Evolutionary conservation across 1,140 invertebrate species (phyloP).

Genomic region (Orius insidiosus): DNA sequence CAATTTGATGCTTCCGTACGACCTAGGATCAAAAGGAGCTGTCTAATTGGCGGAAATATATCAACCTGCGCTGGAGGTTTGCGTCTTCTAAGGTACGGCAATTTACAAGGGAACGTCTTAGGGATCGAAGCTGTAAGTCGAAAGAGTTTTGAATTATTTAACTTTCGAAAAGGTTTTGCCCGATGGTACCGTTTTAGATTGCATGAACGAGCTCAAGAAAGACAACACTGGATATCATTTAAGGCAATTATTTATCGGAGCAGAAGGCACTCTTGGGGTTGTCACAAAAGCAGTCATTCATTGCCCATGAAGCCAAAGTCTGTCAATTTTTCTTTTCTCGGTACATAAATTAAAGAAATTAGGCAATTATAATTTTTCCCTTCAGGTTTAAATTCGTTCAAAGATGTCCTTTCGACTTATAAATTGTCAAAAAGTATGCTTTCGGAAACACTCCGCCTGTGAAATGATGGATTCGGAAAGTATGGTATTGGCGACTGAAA

Average conservation of each 20-base stretch:
- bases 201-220: conserved; percentile 26
- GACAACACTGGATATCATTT: conserved; percentile 46
- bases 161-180: conserved; percentile 1
- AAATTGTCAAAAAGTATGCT: conserved; percentile 52
- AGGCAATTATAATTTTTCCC: conserved; percentile 7
- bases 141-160: too few species aligned
- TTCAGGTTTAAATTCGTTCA: conserved; percentile 54
- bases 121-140: conserved; percentile 74
- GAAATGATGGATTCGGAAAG: conserved; percentile 72
- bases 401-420: conserved; percentile 57
- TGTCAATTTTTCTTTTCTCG: conserved; percentile 72
- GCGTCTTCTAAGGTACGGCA: conserved; percentile 82
- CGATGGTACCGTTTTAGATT: conserved; percentile 8
- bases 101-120: conserved; percentile 77
- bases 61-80: conserved; percentile 94
- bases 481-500: conserved; percentile 35
- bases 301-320: conserved; percentile 65
- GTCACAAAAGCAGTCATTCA: conserved; percentile 59
- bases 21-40: conserved; percentile 94
- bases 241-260: conserved; percentile 44
- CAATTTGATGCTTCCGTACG: conserved; percentile 78
- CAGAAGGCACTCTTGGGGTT: conserved; percentile 40
- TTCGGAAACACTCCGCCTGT: conserved; percentile 80
- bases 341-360: conserved; percentile 28
- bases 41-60: conserved; percentile 92